phyloP scores from a whole-genome alignment of 1,140 invertebrate species.

The Microplitis mediator region DNA sequence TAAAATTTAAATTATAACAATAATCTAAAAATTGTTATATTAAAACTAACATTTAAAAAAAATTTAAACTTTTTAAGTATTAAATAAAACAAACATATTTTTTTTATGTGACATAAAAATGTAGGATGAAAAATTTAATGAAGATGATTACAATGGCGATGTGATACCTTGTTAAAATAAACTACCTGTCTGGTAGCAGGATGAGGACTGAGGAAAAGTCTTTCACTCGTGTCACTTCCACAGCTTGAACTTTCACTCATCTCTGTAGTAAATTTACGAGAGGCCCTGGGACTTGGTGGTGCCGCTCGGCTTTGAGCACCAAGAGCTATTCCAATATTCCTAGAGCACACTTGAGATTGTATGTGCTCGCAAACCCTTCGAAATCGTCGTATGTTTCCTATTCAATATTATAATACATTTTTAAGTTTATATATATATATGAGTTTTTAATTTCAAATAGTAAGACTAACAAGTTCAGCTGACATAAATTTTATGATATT shows the following conservation, averaged over 20 bases:
- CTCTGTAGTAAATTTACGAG: constrained; percentile 71
- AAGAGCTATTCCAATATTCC: constrained; percentile 54
- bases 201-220: constrained; percentile 67
- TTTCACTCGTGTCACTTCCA: constrained; percentile 81
- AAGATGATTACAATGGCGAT: constrained; percentile 37
- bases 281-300: constrained; percentile 74
- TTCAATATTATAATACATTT: constrained; percentile 26
- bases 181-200: constrained; percentile 67
- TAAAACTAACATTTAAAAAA: background rate
- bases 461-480: no score
- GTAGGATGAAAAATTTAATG: background rate
- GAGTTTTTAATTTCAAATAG: background rate
- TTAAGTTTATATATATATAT: background rate
- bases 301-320: constrained; percentile 68
- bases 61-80: background rate
- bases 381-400: constrained; percentile 93
- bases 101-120: background rate
- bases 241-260: constrained; percentile 82
- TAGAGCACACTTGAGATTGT: constrained; percentile 82
- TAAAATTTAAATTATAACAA: constrained; percentile 32
- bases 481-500: no score
- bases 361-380: constrained; percentile 95
- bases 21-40: background rate
- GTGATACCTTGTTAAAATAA: constrained; percentile 60
- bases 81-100: background rate